These are phyloP conservation scores for Cheilosia vulpina DNA, from an alignment of 2,888 invertebrate genomes.

Conservation along the genomic window DNA sequence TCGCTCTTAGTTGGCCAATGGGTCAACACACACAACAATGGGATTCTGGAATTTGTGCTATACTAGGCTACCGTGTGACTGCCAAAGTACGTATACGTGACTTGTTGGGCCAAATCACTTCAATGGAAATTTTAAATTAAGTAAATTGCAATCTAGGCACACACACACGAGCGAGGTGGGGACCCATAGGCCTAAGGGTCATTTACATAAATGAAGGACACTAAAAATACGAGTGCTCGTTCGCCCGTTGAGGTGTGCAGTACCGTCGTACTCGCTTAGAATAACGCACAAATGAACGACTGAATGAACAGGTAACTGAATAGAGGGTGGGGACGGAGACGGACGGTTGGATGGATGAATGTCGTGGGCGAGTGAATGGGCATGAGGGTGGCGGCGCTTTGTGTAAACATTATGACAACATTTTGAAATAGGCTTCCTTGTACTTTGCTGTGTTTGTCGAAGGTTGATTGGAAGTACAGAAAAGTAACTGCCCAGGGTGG, in stretches of 20 bases:
- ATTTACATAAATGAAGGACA: slow-evolving; percentile 69
- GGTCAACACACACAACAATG: slow-evolving; percentile 64
- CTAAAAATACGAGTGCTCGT: slow-evolving; percentile 6
- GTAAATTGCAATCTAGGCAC: slow-evolving; percentile 67
- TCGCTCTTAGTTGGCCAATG: slow-evolving; percentile 72
- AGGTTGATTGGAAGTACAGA: slow-evolving; percentile 14
- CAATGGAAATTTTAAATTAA: slow-evolving; percentile 71
- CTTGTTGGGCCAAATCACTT: slow-evolving; percentile 74
- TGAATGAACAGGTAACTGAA: slow-evolving; percentile 56
- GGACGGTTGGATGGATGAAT: not conserved
- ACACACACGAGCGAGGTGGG: not conserved
- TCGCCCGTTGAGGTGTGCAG: not conserved
- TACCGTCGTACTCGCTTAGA: slow-evolving; percentile 32
- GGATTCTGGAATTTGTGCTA: slow-evolving; percentile 48
- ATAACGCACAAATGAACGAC: slow-evolving; percentile 52
- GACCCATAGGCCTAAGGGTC: slow-evolving; percentile 43
- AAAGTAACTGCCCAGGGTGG: slow-evolving; percentile 21
- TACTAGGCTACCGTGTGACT: slow-evolving; percentile 4
- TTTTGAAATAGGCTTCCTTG: slow-evolving; percentile 61
- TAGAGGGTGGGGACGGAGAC: slow-evolving; percentile 1
- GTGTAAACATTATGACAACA: slow-evolving; percentile 66
- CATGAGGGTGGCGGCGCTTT: slow-evolving; percentile 29
- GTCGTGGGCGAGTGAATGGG: not conserved
- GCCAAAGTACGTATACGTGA: slow-evolving; percentile 48
- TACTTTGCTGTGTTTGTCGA: slow-evolving; percentile 23